Conservation (phyloP, 2,113 vertebrate species). For the Alligator sinensis region DNA sequence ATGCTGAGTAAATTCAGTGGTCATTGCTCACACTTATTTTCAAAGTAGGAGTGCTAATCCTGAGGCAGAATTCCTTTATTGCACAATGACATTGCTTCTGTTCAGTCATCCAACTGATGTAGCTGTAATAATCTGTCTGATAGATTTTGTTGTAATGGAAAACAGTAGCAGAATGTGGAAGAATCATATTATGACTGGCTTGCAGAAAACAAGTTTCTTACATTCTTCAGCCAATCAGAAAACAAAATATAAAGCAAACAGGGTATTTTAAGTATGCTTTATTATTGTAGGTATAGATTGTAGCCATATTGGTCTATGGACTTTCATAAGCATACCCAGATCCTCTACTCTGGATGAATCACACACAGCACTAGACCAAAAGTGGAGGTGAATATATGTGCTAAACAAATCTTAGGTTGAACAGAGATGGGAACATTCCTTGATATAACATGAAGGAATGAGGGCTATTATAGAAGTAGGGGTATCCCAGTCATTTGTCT, state of each 20-base stretch:
- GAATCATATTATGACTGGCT: constrained; percentile 6
- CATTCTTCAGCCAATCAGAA: constrained; percentile 35
- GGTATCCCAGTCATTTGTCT: background rate
- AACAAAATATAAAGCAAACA: constrained; percentile 41
- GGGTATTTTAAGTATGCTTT: background rate
- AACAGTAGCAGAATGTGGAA: constrained; percentile 3
- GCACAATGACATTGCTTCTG: background rate
- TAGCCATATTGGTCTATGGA: background rate
- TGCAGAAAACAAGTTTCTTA: constrained; percentile 56
- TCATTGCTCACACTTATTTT: background rate
- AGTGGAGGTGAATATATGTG: background rate
- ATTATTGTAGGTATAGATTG: too few species aligned
- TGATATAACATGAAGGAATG: background rate
- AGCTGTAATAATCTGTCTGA: constrained; percentile 31
- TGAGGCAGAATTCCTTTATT: constrained; percentile 7
- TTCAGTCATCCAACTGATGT: background rate
- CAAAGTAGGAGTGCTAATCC: background rate
- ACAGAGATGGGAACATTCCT: background rate
- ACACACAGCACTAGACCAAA: background rate
- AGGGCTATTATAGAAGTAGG: background rate
- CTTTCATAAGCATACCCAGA: background rate
- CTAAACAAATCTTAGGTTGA: background rate
- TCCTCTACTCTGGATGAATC: constrained; percentile 35
- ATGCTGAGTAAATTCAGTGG: background rate
- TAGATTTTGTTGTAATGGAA: constrained; percentile 14